Conservation (phyloP, 2,113 vertebrate genomes). For the Toxotes chatareus region DNA sequence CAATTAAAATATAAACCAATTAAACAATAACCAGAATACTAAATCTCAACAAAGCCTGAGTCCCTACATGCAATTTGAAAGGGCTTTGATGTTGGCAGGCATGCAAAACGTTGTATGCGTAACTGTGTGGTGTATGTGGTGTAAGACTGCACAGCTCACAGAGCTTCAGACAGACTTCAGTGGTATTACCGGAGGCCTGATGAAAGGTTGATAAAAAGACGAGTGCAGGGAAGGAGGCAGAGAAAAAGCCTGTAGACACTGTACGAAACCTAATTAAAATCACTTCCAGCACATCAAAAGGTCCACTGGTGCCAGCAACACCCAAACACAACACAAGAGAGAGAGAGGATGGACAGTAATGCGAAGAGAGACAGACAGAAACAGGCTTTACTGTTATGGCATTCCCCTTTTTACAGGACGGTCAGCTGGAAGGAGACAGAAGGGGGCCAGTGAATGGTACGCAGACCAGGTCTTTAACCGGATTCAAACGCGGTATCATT, state of each 20-base stretch:
- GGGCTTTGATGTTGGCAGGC: background rate
- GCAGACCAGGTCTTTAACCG: background rate
- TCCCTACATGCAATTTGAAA: background rate
- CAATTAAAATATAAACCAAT: background rate
- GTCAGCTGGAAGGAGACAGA: background rate
- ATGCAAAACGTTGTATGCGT: background rate
- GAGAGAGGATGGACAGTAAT: background rate
- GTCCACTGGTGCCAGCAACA: conserved; percentile 33
- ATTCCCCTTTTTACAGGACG: background rate
- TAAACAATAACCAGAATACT: background rate
- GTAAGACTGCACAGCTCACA: conserved; percentile 17
- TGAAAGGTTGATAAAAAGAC: conserved; percentile 10
- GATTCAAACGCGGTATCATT: background rate
- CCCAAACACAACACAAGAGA: conserved; percentile 21
- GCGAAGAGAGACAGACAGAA: background rate
- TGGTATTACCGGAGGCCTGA: conserved; percentile 16
- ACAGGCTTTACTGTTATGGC: background rate
- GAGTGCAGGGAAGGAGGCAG: background rate
- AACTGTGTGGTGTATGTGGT: background rate
- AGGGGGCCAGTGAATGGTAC: background rate
- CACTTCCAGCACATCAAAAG: conserved; percentile 43
- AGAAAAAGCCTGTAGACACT: conserved; percentile 12
- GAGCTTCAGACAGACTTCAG: conserved; percentile 11
- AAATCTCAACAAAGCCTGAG: background rate
- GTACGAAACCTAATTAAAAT: conserved; percentile 53